These are phyloP conservation scores for Nomada flava DNA, from an alignment of 2,888 invertebrate species.

Conservation along the genomic window DNA sequence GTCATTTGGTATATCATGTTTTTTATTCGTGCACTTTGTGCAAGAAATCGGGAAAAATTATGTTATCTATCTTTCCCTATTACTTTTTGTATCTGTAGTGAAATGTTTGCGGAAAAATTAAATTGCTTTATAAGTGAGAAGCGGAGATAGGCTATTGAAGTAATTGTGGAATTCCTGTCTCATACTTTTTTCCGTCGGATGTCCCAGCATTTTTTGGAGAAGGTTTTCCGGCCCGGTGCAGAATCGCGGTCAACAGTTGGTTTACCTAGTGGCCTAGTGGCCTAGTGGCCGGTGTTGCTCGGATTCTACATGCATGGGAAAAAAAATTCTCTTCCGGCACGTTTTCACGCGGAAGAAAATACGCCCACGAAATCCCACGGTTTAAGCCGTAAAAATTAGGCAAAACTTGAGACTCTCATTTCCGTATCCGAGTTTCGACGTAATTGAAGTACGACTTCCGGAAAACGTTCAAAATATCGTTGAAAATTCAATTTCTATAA, in stretches of 20 bases:
- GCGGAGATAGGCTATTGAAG: neutral
- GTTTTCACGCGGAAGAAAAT: conserved; percentile 32
- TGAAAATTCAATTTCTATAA: too few relatives aligned
- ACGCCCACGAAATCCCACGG: conserved; percentile 65
- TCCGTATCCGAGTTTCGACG: neutral
- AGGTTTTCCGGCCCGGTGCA: conserved; percentile 69
- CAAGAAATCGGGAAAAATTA: neutral
- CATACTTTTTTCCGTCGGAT: neutral
- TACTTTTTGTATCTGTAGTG: too few relatives aligned
- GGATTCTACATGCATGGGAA: conserved; percentile 55
- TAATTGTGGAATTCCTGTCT: neutral
- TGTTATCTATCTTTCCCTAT: too few relatives aligned
- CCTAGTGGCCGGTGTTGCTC: conserved; percentile 22
- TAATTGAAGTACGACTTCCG: neutral
- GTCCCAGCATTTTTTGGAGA: conserved; percentile 44
- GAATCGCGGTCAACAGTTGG: conserved; percentile 45
- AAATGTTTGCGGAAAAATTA: neutral
- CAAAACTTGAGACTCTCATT: neutral
- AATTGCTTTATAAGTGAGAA: neutral
- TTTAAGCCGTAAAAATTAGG: conserved; percentile 42
- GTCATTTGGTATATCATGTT: too few relatives aligned
- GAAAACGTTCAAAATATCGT: neutral
- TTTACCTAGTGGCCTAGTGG: neutral
- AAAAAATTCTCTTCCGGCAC: conserved; percentile 46
- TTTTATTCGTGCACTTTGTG: too few relatives aligned